Conservation (phyloP, 2,888 invertebrate species). For the Miltochrista miniata region DNA sequence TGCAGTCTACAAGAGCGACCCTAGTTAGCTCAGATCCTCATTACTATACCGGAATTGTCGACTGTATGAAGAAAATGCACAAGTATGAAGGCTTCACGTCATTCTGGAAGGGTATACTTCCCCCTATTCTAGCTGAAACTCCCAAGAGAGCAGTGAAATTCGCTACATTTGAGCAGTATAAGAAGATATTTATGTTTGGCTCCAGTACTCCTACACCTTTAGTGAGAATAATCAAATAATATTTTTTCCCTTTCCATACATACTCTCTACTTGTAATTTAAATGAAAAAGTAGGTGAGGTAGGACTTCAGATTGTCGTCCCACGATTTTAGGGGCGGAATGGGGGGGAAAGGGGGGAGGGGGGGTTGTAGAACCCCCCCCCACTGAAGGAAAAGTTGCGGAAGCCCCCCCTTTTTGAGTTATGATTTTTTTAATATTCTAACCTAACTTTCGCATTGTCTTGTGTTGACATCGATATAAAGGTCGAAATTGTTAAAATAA, state of each 20-base stretch:
- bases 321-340: no score
- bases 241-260: background rate
- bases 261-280: no score
- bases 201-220: conserved; percentile 89
- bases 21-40: conserved; percentile 73
- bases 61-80: conserved; percentile 96
- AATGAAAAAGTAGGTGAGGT: no score
- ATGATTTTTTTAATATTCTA: no score
- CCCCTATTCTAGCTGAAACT: conserved; percentile 96
- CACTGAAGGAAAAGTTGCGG: no score
- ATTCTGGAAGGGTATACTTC: conserved; percentile 97
- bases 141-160: conserved; percentile 98
- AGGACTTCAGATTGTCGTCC: no score
- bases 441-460: no score
- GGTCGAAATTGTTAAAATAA: no score
- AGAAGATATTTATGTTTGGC: conserved; percentile 92
- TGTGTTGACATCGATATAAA: no score
- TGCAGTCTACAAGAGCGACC: conserved; percentile 57
- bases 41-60: conserved; percentile 90
- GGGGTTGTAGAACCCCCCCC: no score
- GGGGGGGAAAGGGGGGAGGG: no score
- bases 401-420: no score
- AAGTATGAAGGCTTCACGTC: conserved; percentile 91
- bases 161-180: conserved; percentile 96
- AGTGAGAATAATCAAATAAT: conserved; percentile 64